phyloP scores from a whole-genome alignment of 2,113 vertebrate species.

The Corythoichthys haematopterus region DNA sequence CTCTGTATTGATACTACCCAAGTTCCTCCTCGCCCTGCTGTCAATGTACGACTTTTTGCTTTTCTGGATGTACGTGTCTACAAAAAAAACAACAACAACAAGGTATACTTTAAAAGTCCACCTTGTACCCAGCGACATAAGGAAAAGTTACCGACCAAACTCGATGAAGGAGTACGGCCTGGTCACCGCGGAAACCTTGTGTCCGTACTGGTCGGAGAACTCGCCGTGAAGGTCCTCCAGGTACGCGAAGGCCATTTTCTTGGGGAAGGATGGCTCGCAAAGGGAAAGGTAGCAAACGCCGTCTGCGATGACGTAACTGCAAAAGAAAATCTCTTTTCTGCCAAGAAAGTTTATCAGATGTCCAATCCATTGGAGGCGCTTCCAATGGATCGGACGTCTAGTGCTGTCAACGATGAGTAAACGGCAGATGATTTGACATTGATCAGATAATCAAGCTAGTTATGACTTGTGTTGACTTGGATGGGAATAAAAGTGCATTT shows the following conservation, averaged over 20 bases:
- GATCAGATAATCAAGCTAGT: no score
- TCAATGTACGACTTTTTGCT: constrained; percentile 98
- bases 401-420: no score
- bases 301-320: constrained; percentile 85
- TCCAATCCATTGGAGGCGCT: no score
- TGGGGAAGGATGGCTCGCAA: constrained; percentile 87
- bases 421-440: no score
- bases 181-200: constrained; percentile 84
- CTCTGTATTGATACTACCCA: constrained; percentile 96
- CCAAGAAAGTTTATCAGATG: no score
- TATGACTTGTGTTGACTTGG: no score
- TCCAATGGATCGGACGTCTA: no score
- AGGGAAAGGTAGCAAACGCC: constrained; percentile 91
- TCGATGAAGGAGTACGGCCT: constrained; percentile 97
- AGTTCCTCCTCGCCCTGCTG: constrained; percentile 89
- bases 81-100: not conserved
- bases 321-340: constrained; percentile 1
- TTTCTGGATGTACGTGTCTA: constrained; percentile 98
- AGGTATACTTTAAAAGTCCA: not conserved
- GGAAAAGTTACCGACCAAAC: constrained; percentile 75
- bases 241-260: constrained; percentile 89
- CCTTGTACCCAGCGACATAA: not conserved
- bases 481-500: no score
- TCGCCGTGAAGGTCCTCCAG: constrained; percentile 89
- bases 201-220: constrained; percentile 90